Conservation (phyloP, 2,113 vertebrate genomes). For the Oxygymnocypris stewartii region DNA sequence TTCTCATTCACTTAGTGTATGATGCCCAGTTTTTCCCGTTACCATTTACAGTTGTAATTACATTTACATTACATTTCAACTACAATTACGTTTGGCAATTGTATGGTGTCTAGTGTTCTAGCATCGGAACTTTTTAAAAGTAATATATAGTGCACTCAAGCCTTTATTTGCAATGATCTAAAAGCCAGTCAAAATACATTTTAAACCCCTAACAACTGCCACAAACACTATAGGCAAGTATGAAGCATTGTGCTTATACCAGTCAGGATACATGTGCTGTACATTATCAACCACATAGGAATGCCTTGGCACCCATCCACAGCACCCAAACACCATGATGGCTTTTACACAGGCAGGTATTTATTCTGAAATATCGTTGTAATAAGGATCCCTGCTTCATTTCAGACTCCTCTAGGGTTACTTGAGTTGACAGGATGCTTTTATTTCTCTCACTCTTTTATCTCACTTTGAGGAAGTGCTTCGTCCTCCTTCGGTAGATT, state of each 20-base stretch:
- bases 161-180: neutral
- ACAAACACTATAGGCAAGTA: neutral
- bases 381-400: conserved; percentile 14
- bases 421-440: conserved; percentile 20
- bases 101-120: too few species aligned
- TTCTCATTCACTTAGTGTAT: too few species aligned
- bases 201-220: neutral
- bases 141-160: neutral
- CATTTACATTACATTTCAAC: too few species aligned
- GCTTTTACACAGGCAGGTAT: conserved; percentile 1
- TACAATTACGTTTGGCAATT: too few species aligned
- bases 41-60: too few species aligned
- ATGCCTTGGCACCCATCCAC: neutral
- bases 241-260: neutral
- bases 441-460: conserved; percentile 30
- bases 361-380: conserved; percentile 17
- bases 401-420: conserved; percentile 17
- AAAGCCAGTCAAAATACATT: neutral
- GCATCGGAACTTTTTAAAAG: too few species aligned
- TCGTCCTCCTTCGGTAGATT: conserved; percentile 48
- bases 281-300: neutral
- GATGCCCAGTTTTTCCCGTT: too few species aligned
- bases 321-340: neutral
- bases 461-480: conserved; percentile 44
- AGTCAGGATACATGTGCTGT: neutral